Evolutionary conservation across 2,113 vertebrate species (phyloP), one percentile per base, ranked within the genome.

Genomic region (Amphiprion ocellaris): DNA sequence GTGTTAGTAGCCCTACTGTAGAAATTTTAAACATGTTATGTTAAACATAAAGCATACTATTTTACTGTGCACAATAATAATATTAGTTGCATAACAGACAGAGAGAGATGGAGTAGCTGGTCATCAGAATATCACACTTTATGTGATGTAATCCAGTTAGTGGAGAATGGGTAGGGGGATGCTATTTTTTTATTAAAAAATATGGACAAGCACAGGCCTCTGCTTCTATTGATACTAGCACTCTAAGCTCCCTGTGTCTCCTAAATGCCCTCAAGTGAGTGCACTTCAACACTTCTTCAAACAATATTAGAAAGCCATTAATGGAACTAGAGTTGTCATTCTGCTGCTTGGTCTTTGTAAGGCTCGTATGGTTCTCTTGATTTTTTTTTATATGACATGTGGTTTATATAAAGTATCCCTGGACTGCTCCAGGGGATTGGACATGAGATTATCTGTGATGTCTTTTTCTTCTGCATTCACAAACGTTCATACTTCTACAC

Each of bases 371-470:
- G 33, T 5, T 33, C 33, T 33, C 33, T 33, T 33, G 16, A 74
- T 10, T 1, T 26, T 39, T 39, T 21, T 69, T 39, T 30, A 24
- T 52, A 26, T 28, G 37, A 64, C 19, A 53, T 59, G 75, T 64
- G 54, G 62, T 41, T 79, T 37, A 33, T 69, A 69, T 68, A 76
- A 56, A 50, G 33, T 41, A 50, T 64, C 63, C 17, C 17, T 49
- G 21, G 41, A 58, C 37, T 69, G 66, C 73, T 81, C 19, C 53
- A 24, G 73, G 41, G 63, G 17, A 44, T 16, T 53, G 50, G 19
- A 15, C 33, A 81, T 52, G 28, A 81, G 66, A 81, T 79, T 81
- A n/a, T 26, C 12, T 47, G 24, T 75, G 62, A 81, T 41, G 75
- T 46, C 19, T 74, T 83, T 69, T 69, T 49, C 28, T 78, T 67